Evolutionary conservation across 37 sponge, comb jelly and placozoan species (phyloP), one percentile per base, ranked within the genome.

Genomic region (Beroe ovata): DNA sequence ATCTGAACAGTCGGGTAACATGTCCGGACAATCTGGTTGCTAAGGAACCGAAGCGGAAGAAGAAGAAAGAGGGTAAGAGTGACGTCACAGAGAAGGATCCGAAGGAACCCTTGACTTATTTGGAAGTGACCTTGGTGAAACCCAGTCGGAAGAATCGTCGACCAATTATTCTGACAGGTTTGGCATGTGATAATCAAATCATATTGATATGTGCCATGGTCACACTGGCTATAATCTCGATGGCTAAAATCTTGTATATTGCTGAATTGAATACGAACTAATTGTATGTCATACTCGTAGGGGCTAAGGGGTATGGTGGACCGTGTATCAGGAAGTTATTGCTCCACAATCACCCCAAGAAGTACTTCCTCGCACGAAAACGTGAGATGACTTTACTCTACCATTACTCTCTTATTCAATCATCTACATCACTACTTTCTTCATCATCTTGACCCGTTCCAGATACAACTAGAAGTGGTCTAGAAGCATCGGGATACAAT

Each of bases 301-400:
- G 84, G 16, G 84, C 84, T 77, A 77, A 77, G 28, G 26, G 38
- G 26, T 77, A 32, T 40, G 84, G 84, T 40, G 84, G 84, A 25
- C 33, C 84, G 1, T 77, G 84, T 20, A 39, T 77, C 0, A 39
- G 84, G 25, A 77, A 77, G 22, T 11, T 21, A 14, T 4, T 77
- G 54, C 47, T 77, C 22, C 84, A 42, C 22, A 42, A 40, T 25
- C 33, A 26, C 28, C 47, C 84, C 23, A 36, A 77, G 14, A 77
- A 77, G 54, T 77, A 77, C 54, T 77, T 41, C 54, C 28, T 77
- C 14, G 54, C 84, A 8, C 26, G 19, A 32, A 77, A 77, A 42
- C 84, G 84, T 77, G 54, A 77, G 84, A 47, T 47, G 6, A 16
- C 6, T 16, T 47, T 47, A 11, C 54, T 47, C 11, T 47, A 16